Evolutionary conservation across 2,888 invertebrate genomes (phyloP).

Genomic region (Disparrhopalites patrizii): DNA sequence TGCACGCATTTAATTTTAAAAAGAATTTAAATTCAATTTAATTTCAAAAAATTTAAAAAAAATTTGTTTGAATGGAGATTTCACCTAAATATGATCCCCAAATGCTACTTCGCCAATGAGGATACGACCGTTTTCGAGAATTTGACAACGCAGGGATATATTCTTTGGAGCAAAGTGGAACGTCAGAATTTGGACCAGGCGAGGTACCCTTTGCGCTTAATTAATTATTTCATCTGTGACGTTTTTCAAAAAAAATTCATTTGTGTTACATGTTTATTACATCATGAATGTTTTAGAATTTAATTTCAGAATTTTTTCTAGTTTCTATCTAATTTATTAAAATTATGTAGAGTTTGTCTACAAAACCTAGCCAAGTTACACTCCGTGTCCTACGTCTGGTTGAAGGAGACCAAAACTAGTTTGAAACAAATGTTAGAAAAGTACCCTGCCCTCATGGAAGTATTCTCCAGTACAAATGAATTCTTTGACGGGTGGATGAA

Average conservation of each 20-base stretch:
- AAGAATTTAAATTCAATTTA: no score
- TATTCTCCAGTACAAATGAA: neutral
- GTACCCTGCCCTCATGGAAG: neutral
- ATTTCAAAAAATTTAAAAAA: no score
- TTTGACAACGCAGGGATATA: slow-evolving; percentile 7
- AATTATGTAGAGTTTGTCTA: slow-evolving; percentile 1
- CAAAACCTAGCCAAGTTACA: slow-evolving; percentile 18
- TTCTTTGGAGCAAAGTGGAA: slow-evolving; percentile 3
- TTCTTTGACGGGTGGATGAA: neutral
- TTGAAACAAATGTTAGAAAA: neutral
- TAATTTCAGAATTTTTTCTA: no score
- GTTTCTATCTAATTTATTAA: no score
- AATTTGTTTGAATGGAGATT: no score
- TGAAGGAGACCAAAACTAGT: neutral
- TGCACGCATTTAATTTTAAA: neutral
- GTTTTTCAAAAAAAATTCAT: neutral
- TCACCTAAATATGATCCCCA: slow-evolving; percentile 14
- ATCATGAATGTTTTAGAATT: no score
- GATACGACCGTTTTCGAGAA: slow-evolving; percentile 21
- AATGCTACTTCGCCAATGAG: slow-evolving; percentile 9
- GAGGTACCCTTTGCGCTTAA: slow-evolving; percentile 2
- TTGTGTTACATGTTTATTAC: neutral
- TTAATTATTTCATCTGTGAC: no score
- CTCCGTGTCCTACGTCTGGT: neutral
- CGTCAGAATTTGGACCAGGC: slow-evolving; percentile 15